Evolutionary conservation across 2,888 invertebrate species (phyloP).

Genomic region (Beris chalybata): DNA sequence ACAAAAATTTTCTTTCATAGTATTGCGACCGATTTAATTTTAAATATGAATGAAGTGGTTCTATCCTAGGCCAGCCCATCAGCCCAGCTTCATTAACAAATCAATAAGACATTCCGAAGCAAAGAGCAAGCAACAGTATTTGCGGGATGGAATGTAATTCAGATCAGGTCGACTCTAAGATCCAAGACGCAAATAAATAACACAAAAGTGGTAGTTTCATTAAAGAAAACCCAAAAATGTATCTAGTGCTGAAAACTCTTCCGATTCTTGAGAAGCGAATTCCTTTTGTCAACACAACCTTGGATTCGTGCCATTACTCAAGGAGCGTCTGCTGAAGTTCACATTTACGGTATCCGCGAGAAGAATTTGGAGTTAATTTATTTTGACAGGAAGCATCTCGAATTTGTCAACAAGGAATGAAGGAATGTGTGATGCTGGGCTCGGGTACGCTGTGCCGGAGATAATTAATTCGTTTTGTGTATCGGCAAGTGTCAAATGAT

Average conservation of each 20-base stretch:
- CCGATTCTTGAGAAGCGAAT: background rate
- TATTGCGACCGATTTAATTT: too few species aligned
- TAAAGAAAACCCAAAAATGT: slow-evolving; percentile 1
- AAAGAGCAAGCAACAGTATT: too few species aligned
- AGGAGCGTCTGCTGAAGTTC: background rate
- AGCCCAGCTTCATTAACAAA: too few species aligned
- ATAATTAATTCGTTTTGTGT: slow-evolving; percentile 39
- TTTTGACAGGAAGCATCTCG: slow-evolving; percentile 42
- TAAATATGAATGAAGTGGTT: too few species aligned
- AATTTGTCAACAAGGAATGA: slow-evolving; percentile 44
- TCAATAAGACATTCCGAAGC: too few species aligned
- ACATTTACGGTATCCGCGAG: background rate
- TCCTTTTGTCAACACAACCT: slow-evolving; percentile 1
- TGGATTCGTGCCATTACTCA: slow-evolving; percentile 30
- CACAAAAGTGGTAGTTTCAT: background rate
- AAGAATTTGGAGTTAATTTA: slow-evolving; percentile 40
- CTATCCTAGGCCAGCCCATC: too few species aligned
- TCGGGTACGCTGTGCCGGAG: slow-evolving; percentile 1
- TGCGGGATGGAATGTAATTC: slow-evolving; percentile 6
- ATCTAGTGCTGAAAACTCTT: too few species aligned
- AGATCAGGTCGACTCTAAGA: background rate
- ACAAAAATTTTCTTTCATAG: too few species aligned
- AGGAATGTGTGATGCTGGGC: slow-evolving; percentile 14
- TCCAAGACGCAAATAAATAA: slow-evolving; percentile 1
- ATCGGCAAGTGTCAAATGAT: slow-evolving; percentile 33